Base-by-base conservation (phyloP, 2,888 invertebrate species). In the Drosophila atripex region DNA sequence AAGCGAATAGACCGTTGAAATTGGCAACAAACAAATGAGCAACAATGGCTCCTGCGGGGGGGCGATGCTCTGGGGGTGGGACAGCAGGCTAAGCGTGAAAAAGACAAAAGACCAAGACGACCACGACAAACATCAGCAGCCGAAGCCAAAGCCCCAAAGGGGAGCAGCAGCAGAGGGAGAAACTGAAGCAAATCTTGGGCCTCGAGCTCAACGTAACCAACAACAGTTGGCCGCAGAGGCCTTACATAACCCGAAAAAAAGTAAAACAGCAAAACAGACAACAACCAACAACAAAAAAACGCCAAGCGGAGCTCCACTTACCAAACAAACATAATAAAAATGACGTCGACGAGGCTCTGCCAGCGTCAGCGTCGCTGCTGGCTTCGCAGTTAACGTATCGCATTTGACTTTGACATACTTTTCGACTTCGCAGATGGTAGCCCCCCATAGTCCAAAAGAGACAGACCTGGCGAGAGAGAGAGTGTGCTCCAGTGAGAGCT, bases 381-480 rank as follows among this genome's bases (percentile, higher is more conserved):
- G n/a, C 32, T n/a, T 5, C 58, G 11, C 25, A 54, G 41, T 41
- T 21, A 18, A 9, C 43, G 39, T 30, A 45, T 30, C 5, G 57
- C 72, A 78, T 84, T 89, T 90, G 89, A 90, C 89, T 90, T 90
- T 90, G 89, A 90, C 89, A 90, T 87, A 90, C 89, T 90, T 90
- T 90, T 82, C 51, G 68, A 61, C 51, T 63, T 72, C 76, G 78
- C 80, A 71, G 66, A 71, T 56, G 54, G 58, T 41, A n/a, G 30
- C 52, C 58, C 58, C 58, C 46, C 38, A 28, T 28, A 28, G 41
- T 58, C 38, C 25, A 14, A 23, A 21, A 47, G 35, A 69, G 46
- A 59, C 55, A 41, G 47, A 30, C 41, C 35, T 21, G 56, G 38
- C 18, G 1, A 47, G 32, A 58, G 39, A 59, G 59, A 28, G 41